phyloP scores from a whole-genome alignment of 1,140 invertebrate genomes.

The Drosophila grimshawi region DNA sequence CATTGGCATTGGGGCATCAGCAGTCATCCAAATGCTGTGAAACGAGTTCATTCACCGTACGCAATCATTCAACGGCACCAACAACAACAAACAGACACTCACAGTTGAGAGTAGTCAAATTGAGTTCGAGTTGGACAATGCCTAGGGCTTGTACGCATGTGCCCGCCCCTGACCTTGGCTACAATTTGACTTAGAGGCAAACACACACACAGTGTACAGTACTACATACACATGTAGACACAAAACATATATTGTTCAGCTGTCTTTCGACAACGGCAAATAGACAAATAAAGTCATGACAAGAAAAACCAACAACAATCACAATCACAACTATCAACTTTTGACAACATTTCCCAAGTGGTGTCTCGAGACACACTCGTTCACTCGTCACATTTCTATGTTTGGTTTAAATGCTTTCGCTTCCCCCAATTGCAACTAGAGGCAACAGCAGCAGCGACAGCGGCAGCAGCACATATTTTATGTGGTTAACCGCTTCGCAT shows the following conservation, averaged over 20 bases:
- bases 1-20: conserved; percentile 50
- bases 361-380: conserved; percentile 37
- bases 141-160: conserved; percentile 38
- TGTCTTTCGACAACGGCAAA: conserved; percentile 41
- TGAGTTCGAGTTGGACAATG: conserved; percentile 34
- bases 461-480: conserved; percentile 9
- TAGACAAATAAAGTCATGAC: conserved; percentile 49
- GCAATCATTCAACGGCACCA: neutral
- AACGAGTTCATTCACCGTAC: conserved; percentile 72
- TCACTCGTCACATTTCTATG: conserved; percentile 47
- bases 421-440: conserved; percentile 43
- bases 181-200: conserved; percentile 59
- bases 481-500: conserved; percentile 21
- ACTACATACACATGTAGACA: neutral
- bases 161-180: conserved; percentile 75
- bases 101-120: conserved; percentile 21
- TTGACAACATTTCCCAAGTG: conserved; percentile 61
- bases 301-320: conserved; percentile 31
- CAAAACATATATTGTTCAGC: conserved; percentile 49
- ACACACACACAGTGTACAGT: conserved; percentile 24
- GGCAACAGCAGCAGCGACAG: no score
- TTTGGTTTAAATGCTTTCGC: conserved; percentile 59
- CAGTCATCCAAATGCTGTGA: conserved; percentile 27
- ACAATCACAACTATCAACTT: conserved; percentile 34
- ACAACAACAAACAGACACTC: neutral